A percentile compares a stretch with the other conserved stretches of the same genome.
Evolutionary conservation across 2,797 vertebrate genomes (phyloP).

Genomic region (Centroberyx gerrardi): DNA sequence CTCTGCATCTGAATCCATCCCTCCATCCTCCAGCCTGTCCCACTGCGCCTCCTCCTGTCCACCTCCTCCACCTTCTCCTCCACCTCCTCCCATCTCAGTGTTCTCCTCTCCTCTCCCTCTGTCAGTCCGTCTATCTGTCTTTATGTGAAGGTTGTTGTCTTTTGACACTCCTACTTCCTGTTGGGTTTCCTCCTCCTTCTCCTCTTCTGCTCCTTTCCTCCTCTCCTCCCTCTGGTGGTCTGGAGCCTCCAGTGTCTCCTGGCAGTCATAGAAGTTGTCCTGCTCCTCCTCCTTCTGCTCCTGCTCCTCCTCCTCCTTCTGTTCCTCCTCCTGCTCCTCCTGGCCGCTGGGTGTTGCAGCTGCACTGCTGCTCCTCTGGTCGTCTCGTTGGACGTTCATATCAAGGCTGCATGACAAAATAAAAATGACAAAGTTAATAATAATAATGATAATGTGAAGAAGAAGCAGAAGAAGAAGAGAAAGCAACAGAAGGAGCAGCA

Average conservation of each 20-base stretch:
- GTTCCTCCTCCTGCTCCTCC: too few species aligned
- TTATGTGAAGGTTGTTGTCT: neutral
- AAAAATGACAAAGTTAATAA: too few species aligned
- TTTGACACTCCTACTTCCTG: too few species aligned
- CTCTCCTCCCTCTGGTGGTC: neutral
- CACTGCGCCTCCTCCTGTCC: constrained; percentile 39
- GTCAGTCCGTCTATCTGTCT: constrained; percentile 23
- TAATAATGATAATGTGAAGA: too few species aligned
- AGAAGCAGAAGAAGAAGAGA: too few species aligned
- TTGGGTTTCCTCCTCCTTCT: neutral
- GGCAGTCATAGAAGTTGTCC: constrained; percentile 91
- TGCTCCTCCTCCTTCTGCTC: constrained; percentile 68
- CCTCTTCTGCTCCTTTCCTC: constrained; percentile 11
- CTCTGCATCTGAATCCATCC: constrained; percentile 62
- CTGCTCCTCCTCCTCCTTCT: too few species aligned
- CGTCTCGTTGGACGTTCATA: too few species aligned
- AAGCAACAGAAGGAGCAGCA: too few species aligned
- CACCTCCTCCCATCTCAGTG: constrained; percentile 11
- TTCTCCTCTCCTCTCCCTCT: neutral
- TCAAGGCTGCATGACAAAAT: too few species aligned
- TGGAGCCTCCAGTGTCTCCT: constrained; percentile 80
- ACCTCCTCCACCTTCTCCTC: constrained; percentile 8
- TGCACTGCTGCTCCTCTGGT: too few species aligned
- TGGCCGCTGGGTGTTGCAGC: too few species aligned
- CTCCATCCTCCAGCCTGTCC: constrained; percentile 71